Conservation (phyloP, 2,797 vertebrate genomes). For the Ptychadena robeensis region DNA sequence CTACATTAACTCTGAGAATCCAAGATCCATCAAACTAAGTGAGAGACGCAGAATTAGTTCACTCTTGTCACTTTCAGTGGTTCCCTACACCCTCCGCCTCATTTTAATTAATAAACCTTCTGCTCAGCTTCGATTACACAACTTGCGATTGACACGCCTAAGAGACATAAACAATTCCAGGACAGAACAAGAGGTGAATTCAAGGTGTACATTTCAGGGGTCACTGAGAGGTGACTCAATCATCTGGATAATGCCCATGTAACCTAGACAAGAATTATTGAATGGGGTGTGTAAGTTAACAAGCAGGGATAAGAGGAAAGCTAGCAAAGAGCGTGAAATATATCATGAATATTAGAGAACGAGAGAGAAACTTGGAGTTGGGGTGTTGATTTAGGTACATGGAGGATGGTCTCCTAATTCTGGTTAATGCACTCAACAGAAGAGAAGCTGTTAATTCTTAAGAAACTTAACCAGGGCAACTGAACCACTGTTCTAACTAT, state of each 20-base stretch:
- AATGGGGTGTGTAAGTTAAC: neutral
- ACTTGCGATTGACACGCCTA: conserved; percentile 19
- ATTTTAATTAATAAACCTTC: conserved; percentile 10
- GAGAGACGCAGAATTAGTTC: neutral
- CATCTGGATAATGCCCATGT: conserved; percentile 5
- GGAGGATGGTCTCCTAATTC: no score
- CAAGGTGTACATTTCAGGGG: conserved; percentile 37
- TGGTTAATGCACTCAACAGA: no score
- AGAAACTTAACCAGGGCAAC: no score
- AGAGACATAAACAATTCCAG: conserved; percentile 1
- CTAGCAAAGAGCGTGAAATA: neutral
- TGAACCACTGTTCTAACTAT: no score
- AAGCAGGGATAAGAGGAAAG: neutral
- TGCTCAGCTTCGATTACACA: conserved; percentile 4
- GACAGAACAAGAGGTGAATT: conserved; percentile 26
- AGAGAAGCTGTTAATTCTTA: no score
- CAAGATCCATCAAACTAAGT: neutral
- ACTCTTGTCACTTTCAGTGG: neutral
- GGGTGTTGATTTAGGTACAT: no score
- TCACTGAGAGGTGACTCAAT: conserved; percentile 9
- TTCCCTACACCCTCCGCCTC: neutral
- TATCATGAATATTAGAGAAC: neutral
- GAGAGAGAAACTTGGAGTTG: no score
- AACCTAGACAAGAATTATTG: neutral
- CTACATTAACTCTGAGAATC: no score